Conservation (phyloP, 1,140 invertebrate genomes). For the Bradysia coprophila region DNA sequence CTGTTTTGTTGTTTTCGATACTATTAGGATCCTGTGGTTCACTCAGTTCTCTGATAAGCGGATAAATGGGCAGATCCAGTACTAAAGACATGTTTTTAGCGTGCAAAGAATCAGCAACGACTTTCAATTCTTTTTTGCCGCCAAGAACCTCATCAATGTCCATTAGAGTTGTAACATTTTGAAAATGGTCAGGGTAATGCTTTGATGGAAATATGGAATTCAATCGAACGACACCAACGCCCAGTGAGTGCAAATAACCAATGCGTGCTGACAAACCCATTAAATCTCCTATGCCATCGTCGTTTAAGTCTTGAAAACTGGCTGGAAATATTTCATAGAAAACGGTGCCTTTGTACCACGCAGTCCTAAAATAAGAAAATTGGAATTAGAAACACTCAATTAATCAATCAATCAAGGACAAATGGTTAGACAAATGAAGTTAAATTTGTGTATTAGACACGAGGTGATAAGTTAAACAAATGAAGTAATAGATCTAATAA, state of each 20-base stretch:
- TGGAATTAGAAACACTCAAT: neutral
- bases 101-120: conserved; percentile 38
- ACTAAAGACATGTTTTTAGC: conserved; percentile 46
- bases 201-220: conserved; percentile 53
- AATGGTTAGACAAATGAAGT: too few species aligned
- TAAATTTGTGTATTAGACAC: too few species aligned
- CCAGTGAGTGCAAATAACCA: conserved; percentile 45
- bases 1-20: conserved; percentile 13
- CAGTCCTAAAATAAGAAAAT: conserved; percentile 17
- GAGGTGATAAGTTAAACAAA: too few species aligned
- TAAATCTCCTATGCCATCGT: conserved; percentile 56
- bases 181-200: conserved; percentile 50
- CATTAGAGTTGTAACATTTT: conserved; percentile 38
- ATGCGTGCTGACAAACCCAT: conserved; percentile 42
- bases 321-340: conserved; percentile 72
- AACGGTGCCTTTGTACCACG: conserved; percentile 65
- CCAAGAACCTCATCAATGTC: conserved; percentile 43
- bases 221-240: conserved; percentile 42
- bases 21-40: conserved; percentile 10
- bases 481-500: too few species aligned
- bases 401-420: neutral
- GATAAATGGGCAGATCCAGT: conserved; percentile 48
- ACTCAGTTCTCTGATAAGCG: conserved; percentile 4
- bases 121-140: conserved; percentile 37
- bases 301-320: conserved; percentile 58